Evolutionary conservation across 2,113 vertebrate species (phyloP).

Genomic region (Phoenicopterus ruber): DNA sequence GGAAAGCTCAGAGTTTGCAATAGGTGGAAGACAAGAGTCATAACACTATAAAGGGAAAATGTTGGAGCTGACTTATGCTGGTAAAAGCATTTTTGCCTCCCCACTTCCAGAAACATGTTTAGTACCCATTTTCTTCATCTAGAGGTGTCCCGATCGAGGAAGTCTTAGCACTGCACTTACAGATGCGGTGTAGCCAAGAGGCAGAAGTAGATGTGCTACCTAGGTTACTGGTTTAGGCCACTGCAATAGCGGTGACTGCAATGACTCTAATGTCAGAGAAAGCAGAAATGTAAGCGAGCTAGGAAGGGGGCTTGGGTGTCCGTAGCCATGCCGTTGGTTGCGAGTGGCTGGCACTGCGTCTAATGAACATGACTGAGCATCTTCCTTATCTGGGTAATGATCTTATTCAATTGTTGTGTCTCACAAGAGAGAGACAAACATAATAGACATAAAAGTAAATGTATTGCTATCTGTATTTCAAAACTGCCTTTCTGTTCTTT

Average conservation of each 20-base stretch:
- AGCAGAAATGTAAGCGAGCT: not conserved
- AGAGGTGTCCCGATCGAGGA: not conserved
- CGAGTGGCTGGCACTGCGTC: not conserved
- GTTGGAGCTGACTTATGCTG: not conserved
- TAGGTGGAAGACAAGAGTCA: not conserved
- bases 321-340: not conserved
- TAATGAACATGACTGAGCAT: not conserved
- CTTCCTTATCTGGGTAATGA: not conserved
- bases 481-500: not conserved
- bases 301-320: not conserved
- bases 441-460: not conserved
- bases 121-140: not conserved
- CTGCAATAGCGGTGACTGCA: not conserved
- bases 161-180: not conserved
- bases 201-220: not conserved
- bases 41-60: not conserved
- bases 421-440: not conserved
- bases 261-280: not conserved
- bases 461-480: not conserved
- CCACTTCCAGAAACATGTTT: not conserved
- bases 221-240: not conserved
- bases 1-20: not conserved
- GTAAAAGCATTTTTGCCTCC: not conserved
- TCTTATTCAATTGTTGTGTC: not conserved
- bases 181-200: not conserved